These are phyloP conservation scores for Chiloscyllium punctatum DNA, from an alignment of 2,797 vertebrate species.

Conservation along the genomic window DNA sequence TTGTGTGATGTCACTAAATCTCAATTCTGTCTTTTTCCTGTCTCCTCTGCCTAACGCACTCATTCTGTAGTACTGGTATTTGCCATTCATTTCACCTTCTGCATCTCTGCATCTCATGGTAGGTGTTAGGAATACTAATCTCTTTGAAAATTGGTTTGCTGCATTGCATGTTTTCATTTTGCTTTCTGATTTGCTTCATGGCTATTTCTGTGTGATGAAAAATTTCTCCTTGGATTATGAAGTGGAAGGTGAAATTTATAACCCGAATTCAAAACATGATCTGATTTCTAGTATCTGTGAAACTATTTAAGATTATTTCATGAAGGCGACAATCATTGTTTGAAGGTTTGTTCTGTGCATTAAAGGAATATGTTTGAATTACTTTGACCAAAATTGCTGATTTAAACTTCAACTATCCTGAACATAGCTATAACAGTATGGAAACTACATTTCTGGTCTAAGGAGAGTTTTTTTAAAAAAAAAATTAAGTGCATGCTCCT, in stretches of 20 bases:
- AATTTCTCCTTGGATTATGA: neutral
- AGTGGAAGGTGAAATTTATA: neutral
- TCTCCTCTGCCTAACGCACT: slow-evolving; percentile 57
- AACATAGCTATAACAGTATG: neutral
- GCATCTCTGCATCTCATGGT: slow-evolving; percentile 64
- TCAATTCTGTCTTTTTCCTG: slow-evolving; percentile 53
- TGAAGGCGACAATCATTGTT: neutral
- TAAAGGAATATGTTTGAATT: neutral
- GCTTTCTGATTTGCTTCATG: slow-evolving; percentile 22
- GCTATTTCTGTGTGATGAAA: neutral
- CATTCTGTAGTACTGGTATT: slow-evolving; percentile 63
- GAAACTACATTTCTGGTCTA: neutral
- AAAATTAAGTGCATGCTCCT: neutral
- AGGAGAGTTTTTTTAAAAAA: neutral
- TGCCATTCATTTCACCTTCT: slow-evolving; percentile 64
- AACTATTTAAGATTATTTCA: neutral
- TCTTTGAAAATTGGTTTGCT: slow-evolving; percentile 44
- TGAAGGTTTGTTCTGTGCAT: neutral
- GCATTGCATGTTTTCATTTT: slow-evolving; percentile 24
- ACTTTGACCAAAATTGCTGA: neutral
- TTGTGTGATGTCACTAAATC: slow-evolving; percentile 51
- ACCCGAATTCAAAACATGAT: neutral
- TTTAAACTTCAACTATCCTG: no score
- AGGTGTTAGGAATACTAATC: slow-evolving; percentile 53
- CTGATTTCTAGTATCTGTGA: neutral